Evolutionary conservation across 2,113 vertebrate genomes (phyloP), one percentile per base, ranked within the genome.

Genomic region (Engystomops pustulosus): DNA sequence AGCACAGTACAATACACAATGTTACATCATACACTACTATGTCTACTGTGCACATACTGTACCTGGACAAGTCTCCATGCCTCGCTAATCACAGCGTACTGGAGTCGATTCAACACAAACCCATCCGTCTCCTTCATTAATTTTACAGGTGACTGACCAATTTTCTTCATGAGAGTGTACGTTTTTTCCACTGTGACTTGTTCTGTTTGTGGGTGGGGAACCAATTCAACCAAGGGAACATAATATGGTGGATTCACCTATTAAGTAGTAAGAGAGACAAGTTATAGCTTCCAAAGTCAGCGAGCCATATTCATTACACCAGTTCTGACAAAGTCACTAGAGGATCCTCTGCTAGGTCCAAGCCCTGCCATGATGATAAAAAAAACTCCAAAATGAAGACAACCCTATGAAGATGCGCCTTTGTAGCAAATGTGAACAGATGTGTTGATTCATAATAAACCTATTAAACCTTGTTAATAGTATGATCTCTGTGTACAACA

Each of bases 201-300:
- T 45, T 91, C 87, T 0, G 96, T 99, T 88, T 98, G 94, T 1
- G 96, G 95, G 90, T 99, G 98, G 83, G 98, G 98, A 60, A 99
- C 95, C 90, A 99, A 92, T 93, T 99, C 98, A 86, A 99, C 97
- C 92, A 99, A 89, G 0, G 95, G 96, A 15, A 99, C 94, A 18
- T 93, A 95, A 86, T 98, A 99, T 0, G 97, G 96, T 0, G 98
- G 98, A 86, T 99, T 99, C 68, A 99, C 97, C 98, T 99, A 81
- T 45, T 70, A 12, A 84, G 20, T 6, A 36, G 55, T 45, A 84
- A 2, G 53, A 75, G n/a, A 70, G 44, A 15, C 45, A 8, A 32
- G 27, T 51, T 51, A 18, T 75, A 15, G 53, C 0, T 75, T 49
- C 17, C 3, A 41, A 44, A 41, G 38, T 23, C 20, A 38, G 14